phyloP scores from a whole-genome alignment of 1,140 invertebrate genomes.

The Camponotus pennsylvanicus region DNA sequence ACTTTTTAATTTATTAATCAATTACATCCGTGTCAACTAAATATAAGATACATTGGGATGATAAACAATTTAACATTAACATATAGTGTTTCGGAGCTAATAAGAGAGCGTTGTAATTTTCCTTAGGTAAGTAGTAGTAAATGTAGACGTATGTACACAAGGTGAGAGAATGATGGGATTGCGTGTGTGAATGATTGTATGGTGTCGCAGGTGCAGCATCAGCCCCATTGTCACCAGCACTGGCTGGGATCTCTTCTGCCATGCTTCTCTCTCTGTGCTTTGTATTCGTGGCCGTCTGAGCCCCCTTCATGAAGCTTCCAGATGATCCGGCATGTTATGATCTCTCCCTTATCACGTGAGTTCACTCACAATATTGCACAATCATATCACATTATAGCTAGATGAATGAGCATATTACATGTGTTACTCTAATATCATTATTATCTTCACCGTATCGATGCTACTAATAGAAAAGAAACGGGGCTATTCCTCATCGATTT shows the following conservation, averaged over 20 bases:
- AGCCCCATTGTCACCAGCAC: slow-evolving; percentile 84
- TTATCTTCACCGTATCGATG: neutral
- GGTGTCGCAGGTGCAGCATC: slow-evolving; percentile 86
- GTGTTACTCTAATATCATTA: neutral
- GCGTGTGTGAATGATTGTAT: slow-evolving; percentile 83
- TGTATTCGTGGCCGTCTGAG: slow-evolving; percentile 86
- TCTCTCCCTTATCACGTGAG: slow-evolving; percentile 85
- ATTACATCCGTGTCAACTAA: neutral
- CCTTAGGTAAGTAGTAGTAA: slow-evolving; percentile 75
- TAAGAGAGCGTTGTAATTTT: slow-evolving; percentile 66
- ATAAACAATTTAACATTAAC: slow-evolving; percentile 18
- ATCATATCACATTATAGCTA: slow-evolving; percentile 67
- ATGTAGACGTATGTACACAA: slow-evolving; percentile 66
- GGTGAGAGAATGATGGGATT: slow-evolving; percentile 67
- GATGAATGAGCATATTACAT: slow-evolving; percentile 27
- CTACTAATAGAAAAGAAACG: too few relatives aligned
- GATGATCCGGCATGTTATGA: slow-evolving; percentile 85
- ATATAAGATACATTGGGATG: neutral
- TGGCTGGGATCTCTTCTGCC: slow-evolving; percentile 84
- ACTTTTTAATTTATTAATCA: neutral
- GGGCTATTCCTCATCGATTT: too few relatives aligned
- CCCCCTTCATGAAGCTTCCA: slow-evolving; percentile 84
- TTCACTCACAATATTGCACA: slow-evolving; percentile 82
- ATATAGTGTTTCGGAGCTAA: slow-evolving; percentile 35
- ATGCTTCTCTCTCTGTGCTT: slow-evolving; percentile 87